phyloP scores from a whole-genome alignment of 1,140 invertebrate species.

The Temnothorax nylanderi region DNA sequence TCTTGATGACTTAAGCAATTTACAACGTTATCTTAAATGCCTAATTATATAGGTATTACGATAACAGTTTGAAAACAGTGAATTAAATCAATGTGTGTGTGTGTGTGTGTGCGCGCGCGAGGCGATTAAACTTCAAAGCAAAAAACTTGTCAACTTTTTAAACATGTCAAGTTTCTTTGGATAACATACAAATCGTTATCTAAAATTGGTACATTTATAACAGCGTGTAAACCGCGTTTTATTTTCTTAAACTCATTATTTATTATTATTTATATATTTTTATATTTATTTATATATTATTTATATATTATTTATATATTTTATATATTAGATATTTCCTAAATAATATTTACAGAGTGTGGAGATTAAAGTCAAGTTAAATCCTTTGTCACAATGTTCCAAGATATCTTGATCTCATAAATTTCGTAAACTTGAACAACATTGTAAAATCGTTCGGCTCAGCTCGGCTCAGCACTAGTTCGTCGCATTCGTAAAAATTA shows the following conservation, averaged over 20 bases:
- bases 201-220: background rate
- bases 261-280: background rate
- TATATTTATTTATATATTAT: background rate
- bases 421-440: background rate
- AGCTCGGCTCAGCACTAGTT: background rate
- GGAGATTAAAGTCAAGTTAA: background rate
- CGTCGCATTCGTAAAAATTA: background rate
- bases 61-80: constrained; percentile 35
- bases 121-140: background rate
- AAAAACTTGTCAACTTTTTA: background rate
- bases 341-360: background rate
- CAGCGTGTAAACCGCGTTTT: background rate
- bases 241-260: background rate
- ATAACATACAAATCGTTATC: background rate
- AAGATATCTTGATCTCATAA: background rate
- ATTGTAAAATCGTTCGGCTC: background rate
- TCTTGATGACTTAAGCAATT: background rate
- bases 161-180: background rate
- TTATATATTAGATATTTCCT: background rate
- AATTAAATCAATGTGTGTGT: constrained; percentile 27
- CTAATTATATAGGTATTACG: background rate
- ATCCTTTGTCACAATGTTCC: background rate
- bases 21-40: too few species aligned
- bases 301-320: background rate
- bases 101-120: background rate